Conservation (phyloP, 2,113 vertebrate species). For the Engraulis encrasicolus region DNA sequence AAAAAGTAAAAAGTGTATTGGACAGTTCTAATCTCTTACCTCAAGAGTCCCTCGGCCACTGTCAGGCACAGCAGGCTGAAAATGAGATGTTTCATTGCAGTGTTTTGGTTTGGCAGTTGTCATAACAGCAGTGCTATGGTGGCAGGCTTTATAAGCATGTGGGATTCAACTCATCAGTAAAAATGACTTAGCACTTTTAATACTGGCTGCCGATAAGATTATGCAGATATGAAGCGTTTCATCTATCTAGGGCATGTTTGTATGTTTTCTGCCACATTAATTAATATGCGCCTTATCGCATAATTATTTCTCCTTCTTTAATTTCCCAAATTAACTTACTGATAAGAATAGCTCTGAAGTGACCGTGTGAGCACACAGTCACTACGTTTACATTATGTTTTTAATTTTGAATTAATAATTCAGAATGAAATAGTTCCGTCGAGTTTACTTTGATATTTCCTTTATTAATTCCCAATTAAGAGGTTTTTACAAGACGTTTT, state of each 20-base stretch:
- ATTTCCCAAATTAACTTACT: background rate
- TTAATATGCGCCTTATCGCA: background rate
- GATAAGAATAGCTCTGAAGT: background rate
- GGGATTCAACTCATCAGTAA: background rate
- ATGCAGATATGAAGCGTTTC: background rate
- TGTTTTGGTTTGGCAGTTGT: background rate
- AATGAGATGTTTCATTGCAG: slow-evolving; percentile 28
- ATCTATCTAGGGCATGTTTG: background rate
- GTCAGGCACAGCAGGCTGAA: slow-evolving; percentile 29
- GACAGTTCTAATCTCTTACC: too few relatives aligned
- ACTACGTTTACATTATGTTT: too few relatives aligned
- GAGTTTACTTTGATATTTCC: too few relatives aligned
- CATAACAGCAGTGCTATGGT: background rate
- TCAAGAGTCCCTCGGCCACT: slow-evolving; percentile 35
- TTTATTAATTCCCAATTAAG: too few relatives aligned
- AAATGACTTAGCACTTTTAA: background rate
- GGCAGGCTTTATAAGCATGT: background rate
- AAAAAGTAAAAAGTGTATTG: too few relatives aligned
- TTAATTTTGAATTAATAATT: too few relatives aligned
- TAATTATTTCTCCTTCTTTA: background rate
- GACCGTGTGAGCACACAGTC: too few relatives aligned
- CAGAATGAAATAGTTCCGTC: too few relatives aligned
- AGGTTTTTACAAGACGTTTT: too few relatives aligned
- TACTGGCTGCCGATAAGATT: background rate
- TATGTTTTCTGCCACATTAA: background rate